Evolutionary conservation across 2,888 invertebrate species (phyloP).

Genomic region (Chalcis sispes): DNA sequence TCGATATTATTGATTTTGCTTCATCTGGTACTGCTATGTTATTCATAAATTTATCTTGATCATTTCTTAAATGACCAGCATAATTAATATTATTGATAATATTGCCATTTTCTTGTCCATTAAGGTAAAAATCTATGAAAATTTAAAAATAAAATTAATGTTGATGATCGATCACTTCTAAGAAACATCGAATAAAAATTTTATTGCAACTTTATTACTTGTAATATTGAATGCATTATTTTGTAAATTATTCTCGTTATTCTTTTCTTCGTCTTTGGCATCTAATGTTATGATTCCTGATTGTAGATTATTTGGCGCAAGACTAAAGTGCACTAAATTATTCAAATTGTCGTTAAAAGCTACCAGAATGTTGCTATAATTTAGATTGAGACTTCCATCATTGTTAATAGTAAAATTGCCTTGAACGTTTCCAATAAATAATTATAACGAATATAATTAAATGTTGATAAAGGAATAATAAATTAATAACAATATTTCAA

Average conservation of each 20-base stretch:
- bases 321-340: constrained; percentile 20
- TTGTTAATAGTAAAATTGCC: constrained; percentile 16
- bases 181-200: constrained; percentile 1
- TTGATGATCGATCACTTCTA: neutral
- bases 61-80: neutral
- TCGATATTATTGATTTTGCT: constrained; percentile 32
- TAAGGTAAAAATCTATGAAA: neutral
- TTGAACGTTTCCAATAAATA: constrained; percentile 1
- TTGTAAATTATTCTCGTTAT: constrained; percentile 4
- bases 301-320: constrained; percentile 5
- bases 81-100: neutral
- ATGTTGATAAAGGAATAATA: neutral
- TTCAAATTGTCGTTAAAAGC: constrained; percentile 36
- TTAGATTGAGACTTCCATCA: constrained; percentile 26
- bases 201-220: too few species aligned
- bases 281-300: neutral
- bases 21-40: neutral
- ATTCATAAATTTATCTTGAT: neutral
- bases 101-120: neutral
- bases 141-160: neutral
- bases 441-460: too few species aligned
- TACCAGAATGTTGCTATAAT: constrained; percentile 40
- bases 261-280: constrained; percentile 8
- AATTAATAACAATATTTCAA: neutral
- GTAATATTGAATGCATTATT: neutral